Evolutionary conservation across 2,888 invertebrate genomes (phyloP).

Genomic region (Ornithoptera priamus): DNA sequence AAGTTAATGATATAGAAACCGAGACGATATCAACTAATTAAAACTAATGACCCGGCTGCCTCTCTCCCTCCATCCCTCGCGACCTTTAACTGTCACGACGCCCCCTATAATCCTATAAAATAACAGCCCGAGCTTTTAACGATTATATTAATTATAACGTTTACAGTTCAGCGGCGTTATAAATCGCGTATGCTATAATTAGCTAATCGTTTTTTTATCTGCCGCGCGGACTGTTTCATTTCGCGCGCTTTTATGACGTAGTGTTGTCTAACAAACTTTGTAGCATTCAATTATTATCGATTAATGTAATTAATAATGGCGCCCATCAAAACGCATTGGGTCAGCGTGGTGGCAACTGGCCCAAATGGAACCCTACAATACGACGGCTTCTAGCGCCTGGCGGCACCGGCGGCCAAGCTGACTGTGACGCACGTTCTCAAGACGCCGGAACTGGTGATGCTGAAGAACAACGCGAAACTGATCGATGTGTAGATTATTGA

Average conservation of each 20-base stretch:
- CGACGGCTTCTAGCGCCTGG: too few relatives aligned
- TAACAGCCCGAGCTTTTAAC: slow-evolving; percentile 53
- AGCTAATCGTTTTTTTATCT: slow-evolving; percentile 30
- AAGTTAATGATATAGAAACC: neutral
- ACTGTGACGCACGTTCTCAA: too few relatives aligned
- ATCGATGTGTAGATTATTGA: too few relatives aligned
- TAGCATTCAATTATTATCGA: neutral
- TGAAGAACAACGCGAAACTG: too few relatives aligned
- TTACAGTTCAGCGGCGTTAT: slow-evolving; percentile 34
- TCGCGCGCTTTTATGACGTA: slow-evolving; percentile 10
- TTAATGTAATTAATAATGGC: too few relatives aligned
- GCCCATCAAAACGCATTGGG: too few relatives aligned
- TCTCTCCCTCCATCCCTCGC: slow-evolving; percentile 37
- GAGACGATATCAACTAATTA: slow-evolving; percentile 53
- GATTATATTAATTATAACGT: slow-evolving; percentile 36
- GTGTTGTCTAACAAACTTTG: neutral
- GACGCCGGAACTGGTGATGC: too few relatives aligned
- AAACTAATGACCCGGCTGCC: slow-evolving; percentile 56
- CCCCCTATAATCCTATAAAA: slow-evolving; percentile 57
- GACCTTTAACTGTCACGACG: slow-evolving; percentile 50
- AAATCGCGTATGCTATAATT: slow-evolving; percentile 29
- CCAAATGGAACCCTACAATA: too few relatives aligned
- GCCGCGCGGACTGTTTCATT: slow-evolving; percentile 15
- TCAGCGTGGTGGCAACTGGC: too few relatives aligned
- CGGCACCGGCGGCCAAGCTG: too few relatives aligned